Evolutionary conservation across 2,888 invertebrate genomes (phyloP).

Genomic region (Dromius quadrimaculatus): DNA sequence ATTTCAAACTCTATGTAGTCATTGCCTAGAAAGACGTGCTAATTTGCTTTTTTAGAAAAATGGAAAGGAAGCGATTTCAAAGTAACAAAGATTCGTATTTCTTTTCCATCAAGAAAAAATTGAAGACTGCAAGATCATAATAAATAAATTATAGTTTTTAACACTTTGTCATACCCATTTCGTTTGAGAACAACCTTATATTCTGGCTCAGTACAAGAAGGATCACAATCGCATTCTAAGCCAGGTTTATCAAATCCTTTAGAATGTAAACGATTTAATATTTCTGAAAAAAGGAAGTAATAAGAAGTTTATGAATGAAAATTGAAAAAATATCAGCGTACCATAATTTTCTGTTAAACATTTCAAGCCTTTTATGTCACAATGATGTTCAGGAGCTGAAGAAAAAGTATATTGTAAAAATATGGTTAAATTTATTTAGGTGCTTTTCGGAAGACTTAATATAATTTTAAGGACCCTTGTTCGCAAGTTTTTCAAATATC

Average conservation of each 20-base stretch:
- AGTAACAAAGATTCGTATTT: too few relatives aligned
- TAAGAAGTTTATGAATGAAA: neutral
- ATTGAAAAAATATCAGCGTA: slow-evolving; percentile 56
- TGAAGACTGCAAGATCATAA: neutral
- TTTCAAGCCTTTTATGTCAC: slow-evolving; percentile 69
- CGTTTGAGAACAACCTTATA: slow-evolving; percentile 69
- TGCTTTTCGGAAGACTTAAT: too few relatives aligned
- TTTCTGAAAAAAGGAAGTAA: slow-evolving; percentile 60
- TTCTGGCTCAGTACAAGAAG: slow-evolving; percentile 72
- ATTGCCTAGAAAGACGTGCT: too few relatives aligned
- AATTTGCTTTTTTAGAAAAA: too few relatives aligned
- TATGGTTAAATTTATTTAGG: too few relatives aligned
- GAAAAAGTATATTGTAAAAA: too few relatives aligned
- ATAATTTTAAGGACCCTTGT: too few relatives aligned
- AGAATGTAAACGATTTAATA: slow-evolving; percentile 65
- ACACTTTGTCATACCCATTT: slow-evolving; percentile 70
- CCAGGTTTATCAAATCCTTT: slow-evolving; percentile 65
- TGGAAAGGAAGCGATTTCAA: too few relatives aligned
- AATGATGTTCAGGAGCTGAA: slow-evolving; percentile 67
- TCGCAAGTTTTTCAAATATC: too few relatives aligned
- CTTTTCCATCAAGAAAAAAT: too few relatives aligned
- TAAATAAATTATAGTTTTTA: neutral
- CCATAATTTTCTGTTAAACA: slow-evolving; percentile 69
- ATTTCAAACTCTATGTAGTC: too few relatives aligned
- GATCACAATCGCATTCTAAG: slow-evolving; percentile 71